Evolutionary conservation across 2,113 vertebrate genomes (phyloP).

Genomic region (Nycticebus coucang): DNA sequence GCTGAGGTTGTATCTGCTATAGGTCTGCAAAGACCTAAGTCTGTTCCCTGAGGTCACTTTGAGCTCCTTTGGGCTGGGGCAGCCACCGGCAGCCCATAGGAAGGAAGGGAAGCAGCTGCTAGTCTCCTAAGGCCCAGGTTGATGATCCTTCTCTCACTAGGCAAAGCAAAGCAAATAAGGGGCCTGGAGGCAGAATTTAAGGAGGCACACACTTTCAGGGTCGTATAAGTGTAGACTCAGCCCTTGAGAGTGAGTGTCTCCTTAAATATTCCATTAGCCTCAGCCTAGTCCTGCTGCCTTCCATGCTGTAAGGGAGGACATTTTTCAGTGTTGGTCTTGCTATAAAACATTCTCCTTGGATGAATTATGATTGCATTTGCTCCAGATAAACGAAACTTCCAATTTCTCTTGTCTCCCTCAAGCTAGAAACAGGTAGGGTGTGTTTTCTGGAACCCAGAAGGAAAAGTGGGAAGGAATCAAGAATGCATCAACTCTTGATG

Average conservation of each 20-base stretch:
- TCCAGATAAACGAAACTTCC: not conserved
- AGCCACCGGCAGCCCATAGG: not conserved
- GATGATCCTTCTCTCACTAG: not conserved
- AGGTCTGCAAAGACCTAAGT: not conserved
- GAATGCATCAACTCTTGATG: not conserved
- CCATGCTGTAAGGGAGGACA: not conserved
- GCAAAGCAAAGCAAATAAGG: not conserved
- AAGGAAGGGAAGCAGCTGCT: not conserved
- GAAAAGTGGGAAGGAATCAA: not conserved
- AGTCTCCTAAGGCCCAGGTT: not conserved
- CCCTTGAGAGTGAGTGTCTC: not conserved
- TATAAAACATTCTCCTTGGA: constrained; percentile 52
- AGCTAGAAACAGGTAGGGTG: constrained; percentile 38
- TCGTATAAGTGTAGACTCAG: not conserved
- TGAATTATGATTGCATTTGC: not conserved
- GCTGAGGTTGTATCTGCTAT: not conserved
- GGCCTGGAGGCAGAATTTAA: not conserved
- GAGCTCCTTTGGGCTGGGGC: not conserved
- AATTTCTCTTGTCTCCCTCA: not conserved
- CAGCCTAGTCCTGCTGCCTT: not conserved
- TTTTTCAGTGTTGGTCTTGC: not conserved
- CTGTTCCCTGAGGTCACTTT: not conserved
- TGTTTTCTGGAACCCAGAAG: not conserved
- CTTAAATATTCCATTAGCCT: not conserved
- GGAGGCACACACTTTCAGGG: not conserved